Evolutionary conservation across 2,888 invertebrate genomes (phyloP).

Genomic region (Drosophila melanocephala): DNA sequence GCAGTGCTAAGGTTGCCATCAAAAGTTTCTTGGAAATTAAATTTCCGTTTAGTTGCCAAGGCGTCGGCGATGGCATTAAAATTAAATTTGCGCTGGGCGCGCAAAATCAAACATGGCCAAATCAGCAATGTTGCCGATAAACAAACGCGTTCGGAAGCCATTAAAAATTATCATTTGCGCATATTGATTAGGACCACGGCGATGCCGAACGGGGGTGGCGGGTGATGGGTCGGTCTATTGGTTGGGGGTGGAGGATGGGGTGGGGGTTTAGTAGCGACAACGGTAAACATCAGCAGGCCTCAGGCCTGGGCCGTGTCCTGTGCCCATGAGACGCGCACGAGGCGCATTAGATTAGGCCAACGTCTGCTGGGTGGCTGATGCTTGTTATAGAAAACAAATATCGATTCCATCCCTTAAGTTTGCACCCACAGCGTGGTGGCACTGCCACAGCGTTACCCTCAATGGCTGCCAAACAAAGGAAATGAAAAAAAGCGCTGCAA

Average conservation of each 20-base stretch:
- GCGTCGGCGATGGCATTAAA: constrained; percentile 61
- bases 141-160: constrained; percentile 82
- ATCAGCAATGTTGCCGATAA: constrained; percentile 79
- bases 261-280: constrained; percentile 18
- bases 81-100: constrained; percentile 73
- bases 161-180: constrained; percentile 82
- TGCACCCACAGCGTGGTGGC: constrained; percentile 64
- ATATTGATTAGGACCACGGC: constrained; percentile 71
- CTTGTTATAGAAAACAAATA: constrained; percentile 78
- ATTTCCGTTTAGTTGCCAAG: constrained; percentile 74
- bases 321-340: constrained; percentile 72
- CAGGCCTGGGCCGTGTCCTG: constrained; percentile 22
- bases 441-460: constrained; percentile 65
- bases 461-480: constrained; percentile 81
- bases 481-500: constrained; percentile 62
- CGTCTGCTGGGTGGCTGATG: constrained; percentile 47
- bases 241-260: neutral
- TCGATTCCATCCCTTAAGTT: constrained; percentile 81
- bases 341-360: constrained; percentile 76
- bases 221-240: neutral
- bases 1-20: constrained; percentile 31
- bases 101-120: constrained; percentile 73
- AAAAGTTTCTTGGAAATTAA: constrained; percentile 75
- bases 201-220: neutral
- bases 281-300: constrained; percentile 59